phyloP scores from a whole-genome alignment of 35 echinoderm and acorn worm genomes.

The Nesometra sesokonis region DNA sequence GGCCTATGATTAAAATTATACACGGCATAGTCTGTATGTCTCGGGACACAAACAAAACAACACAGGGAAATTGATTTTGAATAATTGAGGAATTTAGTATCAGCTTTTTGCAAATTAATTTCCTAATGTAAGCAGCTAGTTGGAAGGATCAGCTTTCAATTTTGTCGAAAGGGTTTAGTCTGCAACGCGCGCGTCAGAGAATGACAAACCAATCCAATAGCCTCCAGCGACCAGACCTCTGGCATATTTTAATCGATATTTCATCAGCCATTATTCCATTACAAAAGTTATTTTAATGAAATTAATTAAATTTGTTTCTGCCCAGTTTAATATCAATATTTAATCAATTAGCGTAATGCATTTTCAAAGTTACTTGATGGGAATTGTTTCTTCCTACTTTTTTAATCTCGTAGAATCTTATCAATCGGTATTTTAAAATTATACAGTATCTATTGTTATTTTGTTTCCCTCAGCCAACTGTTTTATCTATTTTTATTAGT shows the following conservation, averaged over 20 bases:
- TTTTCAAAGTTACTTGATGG: neutral
- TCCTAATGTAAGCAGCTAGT: neutral
- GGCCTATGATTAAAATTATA: neutral
- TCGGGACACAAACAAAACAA: neutral
- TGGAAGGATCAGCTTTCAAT: neutral
- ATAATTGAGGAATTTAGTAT: neutral
- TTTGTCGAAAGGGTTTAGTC: neutral
- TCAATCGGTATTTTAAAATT: no score
- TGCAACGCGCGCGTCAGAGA: neutral
- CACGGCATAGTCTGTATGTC: neutral
- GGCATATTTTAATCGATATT: neutral
- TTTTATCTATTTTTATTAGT: no score
- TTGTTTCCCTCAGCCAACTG: no score
- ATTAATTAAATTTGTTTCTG: neutral
- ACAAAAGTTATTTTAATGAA: neutral
- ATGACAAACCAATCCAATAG: neutral
- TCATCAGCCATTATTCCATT: neutral
- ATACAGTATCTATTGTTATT: no score
- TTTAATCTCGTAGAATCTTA: neutral
- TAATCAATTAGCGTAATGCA: neutral
- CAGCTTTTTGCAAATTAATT: neutral
- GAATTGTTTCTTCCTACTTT: neutral
- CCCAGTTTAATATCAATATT: neutral
- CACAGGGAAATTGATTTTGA: neutral
- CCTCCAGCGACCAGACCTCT: neutral